Base-by-base conservation (phyloP, 2,113 vertebrate genomes). In the Pipra filicauda region DNA sequence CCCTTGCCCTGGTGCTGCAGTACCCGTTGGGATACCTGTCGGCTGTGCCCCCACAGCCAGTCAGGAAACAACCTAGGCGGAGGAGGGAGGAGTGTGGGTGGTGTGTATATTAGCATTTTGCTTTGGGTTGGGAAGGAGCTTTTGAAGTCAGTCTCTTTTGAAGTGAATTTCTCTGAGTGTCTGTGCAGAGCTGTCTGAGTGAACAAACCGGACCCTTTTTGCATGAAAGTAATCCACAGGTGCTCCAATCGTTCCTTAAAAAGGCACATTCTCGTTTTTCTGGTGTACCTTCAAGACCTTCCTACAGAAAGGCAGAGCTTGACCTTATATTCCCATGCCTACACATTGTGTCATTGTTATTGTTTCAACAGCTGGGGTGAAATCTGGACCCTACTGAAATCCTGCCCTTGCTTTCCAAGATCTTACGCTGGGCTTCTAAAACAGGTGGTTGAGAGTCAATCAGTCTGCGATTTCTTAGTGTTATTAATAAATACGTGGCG, bases 141-240 rank as follows among this genome's bases (percentile, higher is more conserved):
- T 97, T 95, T 95, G 95, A 97, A 95, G 94, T 95, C 48, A 30
- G 1, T 48, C 33, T 86, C 91, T 52, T 97, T 95, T 96, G 89
- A 95, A 95, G 93, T 75, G 61, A 67, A 21, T 81, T 30, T 87
- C 62, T 74, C 52, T 55, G 83, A 57, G 44, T 91, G 52, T 70
- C 55, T 93, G 0, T 15, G 12, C 28, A 16, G 76, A 69, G 76
- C 52, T 0, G 0, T 64, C 58, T 8, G 35, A 27, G 69, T 52
- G 83, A 75, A 62, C 61, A 71, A 83, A 88, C 73, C 0, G 0
- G 71, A 85, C 39, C 30, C 27, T 18, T 72, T 81, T 58, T 48
- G 83, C 48, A 31, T 75, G 55, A 48, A 62, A 1, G 48, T 33
- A 6, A 31, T 70, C 49, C 79, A 59, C 13, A 27, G 48, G n/a